Evolutionary conservation across 2,888 invertebrate genomes (phyloP), one percentile per base, ranked within the genome.

Genomic region (Campoplex nolae): DNA sequence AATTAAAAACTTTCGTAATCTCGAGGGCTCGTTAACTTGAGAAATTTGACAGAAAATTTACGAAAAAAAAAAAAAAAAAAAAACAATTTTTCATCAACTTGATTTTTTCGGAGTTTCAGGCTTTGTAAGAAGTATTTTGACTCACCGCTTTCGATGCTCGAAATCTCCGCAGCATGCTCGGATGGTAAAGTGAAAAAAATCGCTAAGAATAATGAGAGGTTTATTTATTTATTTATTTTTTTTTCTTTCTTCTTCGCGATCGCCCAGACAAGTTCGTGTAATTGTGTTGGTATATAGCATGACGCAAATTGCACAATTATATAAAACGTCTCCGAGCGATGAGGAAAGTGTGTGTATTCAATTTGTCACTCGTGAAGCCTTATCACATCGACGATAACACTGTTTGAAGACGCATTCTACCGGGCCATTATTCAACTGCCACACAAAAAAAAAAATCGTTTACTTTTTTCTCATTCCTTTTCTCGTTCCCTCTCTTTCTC

Each of bases 121-220:
- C 32, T 38, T 68, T 51, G 38, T 48, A 23, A 2, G 51, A 73
- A 16, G 67, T 73, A 28, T 65, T 65, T 54, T 56, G 90, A 92
- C 92, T 92, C 91, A 93, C 92, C 90, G 85, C 78, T 68, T 90
- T 91, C 54, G 90, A 86, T 86, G 89, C 90, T 83, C 90, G 89
- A 18, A 92, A 86, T 81, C 91, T 90, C 85, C 91, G 91, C 82
- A 92, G 84, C 93, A 93, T 92, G 75, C 71, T 88, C 71, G 70
- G 23, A 23, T 32, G 74, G 74, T 51, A 32, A 68, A 84, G 68
- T 42, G 65, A 48, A 74, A 75, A 23, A 86, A 32, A 82, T 88
- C 75, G 76, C 16, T 28, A 76, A 76, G 68, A 23, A 23, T 67
- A 78, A 80, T 67, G 32, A 45, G 58, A 68, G 68, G 45, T 81